Base-by-base conservation (phyloP, 1,140 invertebrate genomes). In the Ceratina australensis region DNA sequence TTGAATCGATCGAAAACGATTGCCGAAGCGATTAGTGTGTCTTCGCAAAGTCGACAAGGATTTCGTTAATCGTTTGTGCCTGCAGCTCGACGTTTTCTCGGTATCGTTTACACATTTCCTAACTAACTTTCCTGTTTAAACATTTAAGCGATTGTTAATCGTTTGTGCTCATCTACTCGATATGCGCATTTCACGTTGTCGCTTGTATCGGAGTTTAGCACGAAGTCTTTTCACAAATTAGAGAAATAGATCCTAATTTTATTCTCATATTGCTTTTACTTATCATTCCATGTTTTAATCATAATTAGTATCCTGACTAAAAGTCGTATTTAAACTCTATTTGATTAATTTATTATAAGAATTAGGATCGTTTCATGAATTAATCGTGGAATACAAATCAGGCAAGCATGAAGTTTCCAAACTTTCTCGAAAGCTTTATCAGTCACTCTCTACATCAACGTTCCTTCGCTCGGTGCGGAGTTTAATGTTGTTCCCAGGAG, bases 41-140 rank as follows among this genome's bases (percentile, higher is more conserved):
- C 24, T 56, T n/a, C 24, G 10, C 22, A 22, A 54, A 59, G 13
- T 20, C 33, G 33, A 42, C 33, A 42, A 42, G 57, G 65, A 68
- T 76, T 50, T 69, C 56, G 24, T 60, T 28, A n/a, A 68, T 59
- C 73, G n/a, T n/a, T 24, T 26, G 22, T 57, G 61, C 15, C 33
- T 8, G 26, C 64, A 16, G 8, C 7, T 60, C 65, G 47, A 50
- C 65, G 73, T 59, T 42, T 7, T 28, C 33, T 60, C 74, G 74
- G 74, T 77, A 77, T 54, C 4, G 56, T 76, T 59, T 33, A n/a
- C 12, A 16, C 0, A 28, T 57, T 24, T 20, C 18, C 16, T 33
- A 5, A 18, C 16, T 54, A 26, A 1, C 16, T 26, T 4, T 24
- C 5, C 22, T 7, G 15, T 22, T 47, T 49, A 42, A 16, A 33